phyloP scores from a whole-genome alignment of 2,888 invertebrate genomes.

The Danaus chrysippus region DNA sequence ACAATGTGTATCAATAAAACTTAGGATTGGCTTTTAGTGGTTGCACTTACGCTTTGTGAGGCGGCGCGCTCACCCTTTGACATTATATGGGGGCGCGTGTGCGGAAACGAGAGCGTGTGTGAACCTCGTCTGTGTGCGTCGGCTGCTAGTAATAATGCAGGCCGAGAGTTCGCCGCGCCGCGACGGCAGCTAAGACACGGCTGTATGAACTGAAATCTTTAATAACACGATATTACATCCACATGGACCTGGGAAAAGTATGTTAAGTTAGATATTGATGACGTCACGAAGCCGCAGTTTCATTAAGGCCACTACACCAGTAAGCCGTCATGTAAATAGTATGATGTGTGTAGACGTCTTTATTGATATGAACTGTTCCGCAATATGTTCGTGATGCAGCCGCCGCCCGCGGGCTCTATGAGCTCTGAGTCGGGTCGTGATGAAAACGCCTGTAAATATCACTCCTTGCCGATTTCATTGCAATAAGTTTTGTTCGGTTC shows the following conservation, averaged over 20 bases:
- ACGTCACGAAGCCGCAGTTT: neutral
- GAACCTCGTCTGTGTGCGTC: slow-evolving; percentile 41
- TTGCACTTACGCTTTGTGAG: slow-evolving; percentile 80
- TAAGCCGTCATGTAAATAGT: neutral
- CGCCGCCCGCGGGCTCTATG: slow-evolving; percentile 9
- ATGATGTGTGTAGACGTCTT: slow-evolving; percentile 12
- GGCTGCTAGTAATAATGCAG: slow-evolving; percentile 49
- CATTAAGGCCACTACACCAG: neutral
- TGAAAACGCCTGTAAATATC: slow-evolving; percentile 10
- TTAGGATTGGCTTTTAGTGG: slow-evolving; percentile 80
- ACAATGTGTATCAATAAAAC: slow-evolving; percentile 80
- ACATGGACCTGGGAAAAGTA: neutral
- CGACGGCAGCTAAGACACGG: slow-evolving; percentile 27
- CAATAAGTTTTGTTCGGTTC: slow-evolving; percentile 5
- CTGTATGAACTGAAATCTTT: neutral
- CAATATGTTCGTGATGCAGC: slow-evolving; percentile 12
- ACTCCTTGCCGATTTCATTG: slow-evolving; percentile 8
- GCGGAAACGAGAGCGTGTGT: slow-evolving; percentile 38
- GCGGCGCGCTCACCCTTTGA: slow-evolving; percentile 78
- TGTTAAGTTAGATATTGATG: neutral
- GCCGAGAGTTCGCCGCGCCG: slow-evolving; percentile 62
- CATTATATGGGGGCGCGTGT: slow-evolving; percentile 65
- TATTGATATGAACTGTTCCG: slow-evolving; percentile 16
- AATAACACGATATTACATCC: neutral
- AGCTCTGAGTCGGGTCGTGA: slow-evolving; percentile 1